Base-by-base conservation (phyloP, 1,140 invertebrate species). In the Manduca sexta region DNA sequence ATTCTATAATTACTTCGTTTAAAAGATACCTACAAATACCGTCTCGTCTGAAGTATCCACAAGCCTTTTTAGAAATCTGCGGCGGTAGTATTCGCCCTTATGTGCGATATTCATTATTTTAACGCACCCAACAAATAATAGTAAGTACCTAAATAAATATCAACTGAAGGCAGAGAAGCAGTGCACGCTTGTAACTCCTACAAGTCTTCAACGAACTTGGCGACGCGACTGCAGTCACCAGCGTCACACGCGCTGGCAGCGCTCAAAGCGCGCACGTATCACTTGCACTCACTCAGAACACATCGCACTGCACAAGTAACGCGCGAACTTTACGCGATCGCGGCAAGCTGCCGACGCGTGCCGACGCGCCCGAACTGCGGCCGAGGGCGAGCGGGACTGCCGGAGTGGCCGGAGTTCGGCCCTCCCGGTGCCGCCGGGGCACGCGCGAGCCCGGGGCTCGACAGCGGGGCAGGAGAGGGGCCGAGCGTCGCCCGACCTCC, bases 401-500 rank as follows among this genome's bases (percentile, higher is more conserved):
- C 49, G 52, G 40, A 44, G 37, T 31, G 40, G 44, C 45, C 15
- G 31, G 26, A 39, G 50, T 11, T 8, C 49, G 30, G 44, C 49
- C 49, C 37, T 15, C 30, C 49, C 50, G 34, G 14, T 16, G 40
- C 45, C 44, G 26, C 26, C 40, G 44, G 43, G 39, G 41, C 45
- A n/a, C n/a, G n/a, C 34, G 45, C n/a, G 39, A 15, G 39, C 11
- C 10, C 38, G 33, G 41, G 16, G 38, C 10, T 30, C 15, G 14
- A 12, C 18, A n/a, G 37, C 44, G 26, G 6, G 44, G 60, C 10
- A 21, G 47, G 35, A n/a, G n/a, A n/a, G n/a, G 26, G 33, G 13
- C 2, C 17, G 30, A 49, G 40, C 34, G n/a, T n/a, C 8, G 52
- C 59, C 46, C 53, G 34, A n/a, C n/a, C 46, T 49, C 50, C 56